These are phyloP conservation scores for Jaculus jaculus DNA, from an alignment of 2,113 vertebrate genomes.

Conservation along the genomic window DNA sequence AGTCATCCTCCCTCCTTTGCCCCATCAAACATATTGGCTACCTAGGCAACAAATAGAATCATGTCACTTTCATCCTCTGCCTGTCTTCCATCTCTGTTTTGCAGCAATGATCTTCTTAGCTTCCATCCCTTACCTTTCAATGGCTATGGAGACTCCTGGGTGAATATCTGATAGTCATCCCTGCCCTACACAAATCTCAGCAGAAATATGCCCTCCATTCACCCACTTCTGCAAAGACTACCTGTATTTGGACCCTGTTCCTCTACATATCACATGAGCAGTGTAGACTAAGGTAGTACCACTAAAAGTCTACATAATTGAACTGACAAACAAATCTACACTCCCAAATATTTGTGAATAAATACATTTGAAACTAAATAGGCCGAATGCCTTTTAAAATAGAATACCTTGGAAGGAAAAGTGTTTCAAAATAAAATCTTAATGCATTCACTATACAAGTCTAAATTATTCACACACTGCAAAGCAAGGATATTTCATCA, in stretches of 20 bases:
- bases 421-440: background rate
- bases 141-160: background rate
- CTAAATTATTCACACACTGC: background rate
- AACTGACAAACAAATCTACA: background rate
- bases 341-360: background rate
- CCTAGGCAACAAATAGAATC: background rate
- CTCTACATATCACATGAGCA: background rate
- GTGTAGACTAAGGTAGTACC: background rate
- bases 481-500: background rate
- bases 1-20: background rate
- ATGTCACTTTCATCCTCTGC: no score
- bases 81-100: background rate
- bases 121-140: background rate
- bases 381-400: background rate
- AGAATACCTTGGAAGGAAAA: background rate
- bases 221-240: background rate
- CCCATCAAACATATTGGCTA: background rate
- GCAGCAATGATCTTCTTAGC: background rate
- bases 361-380: background rate
- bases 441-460: background rate
- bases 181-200: background rate
- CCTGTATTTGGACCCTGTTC: accelerated
- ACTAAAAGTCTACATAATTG: background rate
- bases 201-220: background rate
- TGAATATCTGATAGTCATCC: background rate